A percentile compares a stretch with the other conserved stretches of the same genome.
Evolutionary conservation across 1,140 invertebrate species (phyloP).

Genomic region (Panagrolaimus sp.): DNA sequence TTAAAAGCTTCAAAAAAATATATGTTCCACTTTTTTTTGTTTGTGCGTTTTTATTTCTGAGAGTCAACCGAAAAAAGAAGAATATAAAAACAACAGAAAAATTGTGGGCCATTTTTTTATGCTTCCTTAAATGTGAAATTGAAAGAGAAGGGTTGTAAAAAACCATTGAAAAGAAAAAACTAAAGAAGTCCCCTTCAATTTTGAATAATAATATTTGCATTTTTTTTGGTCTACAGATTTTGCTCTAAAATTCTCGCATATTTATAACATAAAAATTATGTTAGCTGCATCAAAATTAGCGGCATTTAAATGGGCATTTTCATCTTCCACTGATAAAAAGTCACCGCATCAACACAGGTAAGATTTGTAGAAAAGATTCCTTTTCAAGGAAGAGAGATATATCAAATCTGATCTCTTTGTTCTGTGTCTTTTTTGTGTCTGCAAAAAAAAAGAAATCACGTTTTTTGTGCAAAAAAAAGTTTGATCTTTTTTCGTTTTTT

Average conservation of each 20-base stretch:
- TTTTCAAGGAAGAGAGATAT: too few species aligned
- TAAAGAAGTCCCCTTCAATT: too few species aligned
- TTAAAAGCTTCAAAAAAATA: not conserved
- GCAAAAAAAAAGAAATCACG: too few species aligned
- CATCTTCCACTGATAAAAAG: not conserved
- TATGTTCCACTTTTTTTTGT: not conserved
- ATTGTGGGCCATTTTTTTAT: not conserved
- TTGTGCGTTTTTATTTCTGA: not conserved
- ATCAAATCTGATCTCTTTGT: too few species aligned
- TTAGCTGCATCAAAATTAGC: slow-evolving; percentile 7
- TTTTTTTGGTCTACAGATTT: too few species aligned
- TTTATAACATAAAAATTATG: not conserved
- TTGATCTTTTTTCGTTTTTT: too few species aligned
- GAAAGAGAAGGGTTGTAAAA: not conserved
- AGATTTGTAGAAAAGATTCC: too few species aligned
- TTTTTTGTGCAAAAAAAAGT: too few species aligned
- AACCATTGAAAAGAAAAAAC: not conserved
- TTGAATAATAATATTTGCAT: too few species aligned
- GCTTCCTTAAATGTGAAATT: not conserved
- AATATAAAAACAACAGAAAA: not conserved
- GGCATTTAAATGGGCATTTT: slow-evolving; percentile 16
- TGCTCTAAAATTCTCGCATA: slow-evolving; percentile 5
- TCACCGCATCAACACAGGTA: too few species aligned
- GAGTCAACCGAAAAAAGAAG: not conserved
- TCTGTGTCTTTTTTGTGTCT: too few species aligned